Evolutionary conservation across 2,888 invertebrate species (phyloP), one percentile per base, ranked within the genome.

Genomic region (Agrotis puta): DNA sequence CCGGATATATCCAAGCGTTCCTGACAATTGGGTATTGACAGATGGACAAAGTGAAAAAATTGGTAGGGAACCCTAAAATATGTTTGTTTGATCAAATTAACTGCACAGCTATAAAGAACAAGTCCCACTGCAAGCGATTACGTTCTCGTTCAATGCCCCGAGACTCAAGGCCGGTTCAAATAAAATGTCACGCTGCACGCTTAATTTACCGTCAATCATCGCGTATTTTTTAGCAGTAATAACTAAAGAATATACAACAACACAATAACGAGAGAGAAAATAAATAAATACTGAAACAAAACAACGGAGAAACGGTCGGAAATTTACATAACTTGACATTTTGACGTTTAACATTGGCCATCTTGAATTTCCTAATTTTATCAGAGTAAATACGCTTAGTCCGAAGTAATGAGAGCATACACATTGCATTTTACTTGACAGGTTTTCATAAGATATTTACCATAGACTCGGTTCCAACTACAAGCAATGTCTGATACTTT

Each of bases 61-160:
- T 3, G 2, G 13, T 18, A 5, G 16, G n/a, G n/a, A n/a, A n/a
- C n/a, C n/a, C n/a, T n/a, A n/a, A n/a, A n/a, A n/a, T n/a, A n/a
- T n/a, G n/a, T n/a, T n/a, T n/a, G n/a, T n/a, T n/a, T n/a, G 9
- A 16, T 43, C 13, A 3, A 13, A 24, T 33, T 24, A 18, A 18
- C 20, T 16, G 33, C 3, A 22, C 18, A 50, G 48, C 48, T 53
- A 20, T 51, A 58, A n/a, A 27, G 13, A 7, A 2, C 11, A 56
- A 27, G 79, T 62, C 22, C n/a, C 22, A 61, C 18, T 56, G 39
- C 51, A 14, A 51, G 18, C 61, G 47, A 64, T 70, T 48, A 45
- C 59, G 53, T 61, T 79, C 58, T 53, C 59, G 54, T 73, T 11
- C 79, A 79, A 64, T 65, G 79, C 51, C n/a, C 27, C 20, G 33